phyloP scores from a whole-genome alignment of 2,888 invertebrate species.

The Opisthograptis luteolata region DNA sequence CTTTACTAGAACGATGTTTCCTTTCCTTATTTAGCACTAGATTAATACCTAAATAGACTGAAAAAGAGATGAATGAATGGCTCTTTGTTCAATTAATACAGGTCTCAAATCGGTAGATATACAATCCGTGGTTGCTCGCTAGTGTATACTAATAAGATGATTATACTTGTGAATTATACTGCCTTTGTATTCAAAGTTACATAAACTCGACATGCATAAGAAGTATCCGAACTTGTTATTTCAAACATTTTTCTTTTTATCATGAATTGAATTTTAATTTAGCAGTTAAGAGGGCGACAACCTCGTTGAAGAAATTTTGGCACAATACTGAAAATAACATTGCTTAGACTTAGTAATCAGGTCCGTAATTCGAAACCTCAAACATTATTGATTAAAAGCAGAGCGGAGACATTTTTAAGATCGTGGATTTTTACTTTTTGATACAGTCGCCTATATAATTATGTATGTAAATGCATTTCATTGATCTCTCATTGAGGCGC shows the following conservation, averaged over 20 bases:
- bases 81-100: neutral
- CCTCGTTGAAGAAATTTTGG: conserved; percentile 12
- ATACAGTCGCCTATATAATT: too few species aligned
- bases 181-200: conserved; percentile 25
- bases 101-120: neutral
- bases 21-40: too few species aligned
- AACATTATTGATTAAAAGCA: too few species aligned
- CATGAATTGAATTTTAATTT: conserved; percentile 30
- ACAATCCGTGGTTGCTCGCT: neutral
- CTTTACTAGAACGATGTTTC: too few species aligned
- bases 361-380: too few species aligned
- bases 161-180: conserved; percentile 23
- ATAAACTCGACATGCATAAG: conserved; percentile 17
- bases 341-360: too few species aligned
- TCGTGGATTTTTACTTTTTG: too few species aligned
- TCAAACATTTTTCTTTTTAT: conserved; percentile 21
- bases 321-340: conserved; percentile 5
- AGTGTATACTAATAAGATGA: conserved; percentile 19
- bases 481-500: too few species aligned
- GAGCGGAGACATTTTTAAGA: too few species aligned
- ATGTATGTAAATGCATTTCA: too few species aligned
- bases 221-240: conserved; percentile 25
- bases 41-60: too few species aligned
- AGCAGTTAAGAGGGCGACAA: conserved; percentile 9
- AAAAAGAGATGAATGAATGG: too few species aligned